Evolutionary conservation across 2,113 vertebrate species (phyloP), one percentile per base, ranked within the genome.

Genomic region (Silurus asotus): DNA sequence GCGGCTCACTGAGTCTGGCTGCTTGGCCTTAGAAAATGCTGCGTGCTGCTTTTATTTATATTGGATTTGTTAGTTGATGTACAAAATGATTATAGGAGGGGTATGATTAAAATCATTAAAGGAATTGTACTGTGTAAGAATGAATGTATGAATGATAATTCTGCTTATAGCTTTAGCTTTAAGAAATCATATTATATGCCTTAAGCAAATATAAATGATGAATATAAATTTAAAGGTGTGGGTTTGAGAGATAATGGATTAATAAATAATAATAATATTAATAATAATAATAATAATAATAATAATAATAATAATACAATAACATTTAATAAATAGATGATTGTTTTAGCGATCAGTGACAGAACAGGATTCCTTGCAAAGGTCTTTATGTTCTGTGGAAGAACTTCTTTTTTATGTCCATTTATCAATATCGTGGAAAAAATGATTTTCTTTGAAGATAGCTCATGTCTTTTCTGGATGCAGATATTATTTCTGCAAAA

Each of bases 381-480:
- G 69, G 45, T 14, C 80, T 53, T 15, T 51, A 65, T 17, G 25
- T 25, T 67, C 23, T 65, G 74, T 9, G 25, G 25, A 56, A 56
- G 15, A 17, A 20, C 61, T 67, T 78, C 2, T 19, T 78, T 65
- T 58, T 59, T 67, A 64, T 78, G 13, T 56, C 25, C 19, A 45
- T 56, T 79, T 58, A 58, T 58, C 37, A 37, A 9, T 85, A 55
- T 58, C 45, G 61, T 59, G n/a, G 74, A 56, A 77, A 53, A 37
- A 37, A 37, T 37, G 3, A 28, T 76, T 67, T 80, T 25, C 62
- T 85, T 80, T 59, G 6, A 25, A 69, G 84, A 69, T 80, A 67
- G 25, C 25, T 2, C 20, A 19, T 58, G 75, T 14, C 25, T 7
- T 58, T 69, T 48, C 75, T 53, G 10, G 0, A 79, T 37, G 76